Evolutionary conservation across 1,140 invertebrate species (phyloP).

Genomic region (Drosophila jambulina): DNA sequence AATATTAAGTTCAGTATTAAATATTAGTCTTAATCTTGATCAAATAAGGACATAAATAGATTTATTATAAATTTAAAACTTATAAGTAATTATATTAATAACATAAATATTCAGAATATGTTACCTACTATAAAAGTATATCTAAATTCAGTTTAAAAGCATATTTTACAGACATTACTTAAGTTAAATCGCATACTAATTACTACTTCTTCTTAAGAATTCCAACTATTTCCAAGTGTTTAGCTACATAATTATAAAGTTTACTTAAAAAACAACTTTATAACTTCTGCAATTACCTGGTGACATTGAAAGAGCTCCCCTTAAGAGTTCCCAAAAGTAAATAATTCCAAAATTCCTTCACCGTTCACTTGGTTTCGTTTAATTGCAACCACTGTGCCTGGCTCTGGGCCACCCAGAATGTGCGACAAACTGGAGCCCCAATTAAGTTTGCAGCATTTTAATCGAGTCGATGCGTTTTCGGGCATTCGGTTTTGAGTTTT

Average conservation of each 20-base stretch:
- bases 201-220: neutral
- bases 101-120: too few relatives aligned
- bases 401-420: slow-evolving; percentile 69
- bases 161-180: neutral
- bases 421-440: slow-evolving; percentile 68
- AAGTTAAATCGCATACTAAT: neutral
- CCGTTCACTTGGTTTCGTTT: neutral
- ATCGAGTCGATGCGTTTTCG: slow-evolving; percentile 66
- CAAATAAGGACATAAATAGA: too few relatives aligned
- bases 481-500: slow-evolving; percentile 49
- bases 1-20: too few relatives aligned
- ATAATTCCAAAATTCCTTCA: neutral
- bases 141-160: neutral
- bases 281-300: neutral
- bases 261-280: neutral
- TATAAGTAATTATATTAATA: too few relatives aligned
- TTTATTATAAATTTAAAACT: too few relatives aligned
- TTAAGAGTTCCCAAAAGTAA: slow-evolving; percentile 1
- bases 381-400: slow-evolving; percentile 41
- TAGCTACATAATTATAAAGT: neutral
- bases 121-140: neutral
- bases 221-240: neutral
- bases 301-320: neutral
- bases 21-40: too few relatives aligned
- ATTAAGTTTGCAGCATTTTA: slow-evolving; percentile 81